Percentiles rank a stretch among this genome's conserved stretches.
These are phyloP conservation scores for Metacarcinus magister DNA, from an alignment of 2,888 invertebrate genomes.

Conservation along the genomic window DNA sequence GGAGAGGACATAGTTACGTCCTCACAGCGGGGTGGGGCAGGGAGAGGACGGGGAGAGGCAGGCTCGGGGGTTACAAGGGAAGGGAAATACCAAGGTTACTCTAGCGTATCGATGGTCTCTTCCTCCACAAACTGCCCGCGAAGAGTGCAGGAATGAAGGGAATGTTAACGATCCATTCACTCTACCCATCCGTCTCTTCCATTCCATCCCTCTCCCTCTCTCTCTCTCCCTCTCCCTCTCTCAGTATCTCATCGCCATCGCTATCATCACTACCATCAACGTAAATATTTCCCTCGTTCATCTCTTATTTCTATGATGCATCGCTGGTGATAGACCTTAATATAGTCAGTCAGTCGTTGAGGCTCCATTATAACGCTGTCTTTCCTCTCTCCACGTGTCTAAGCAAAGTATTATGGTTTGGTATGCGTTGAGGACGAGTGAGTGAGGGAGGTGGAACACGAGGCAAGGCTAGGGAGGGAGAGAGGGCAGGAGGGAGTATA, in stretches of 20 bases:
- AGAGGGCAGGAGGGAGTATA: not conserved
- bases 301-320: not conserved
- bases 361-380: not conserved
- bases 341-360: not conserved
- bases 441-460: not conserved
- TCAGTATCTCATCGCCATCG: not conserved
- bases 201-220: not conserved
- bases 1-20: not conserved
- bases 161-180: conserved; percentile 50
- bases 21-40: not conserved
- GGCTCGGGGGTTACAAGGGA: not conserved
- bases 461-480: no score
- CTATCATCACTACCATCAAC: not conserved
- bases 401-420: not conserved
- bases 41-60: not conserved
- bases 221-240: not conserved
- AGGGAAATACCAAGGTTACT: conserved; percentile 35
- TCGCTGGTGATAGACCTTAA: not conserved
- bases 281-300: not conserved
- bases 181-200: not conserved
- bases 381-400: not conserved
- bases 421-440: not conserved
- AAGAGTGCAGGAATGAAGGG: conserved; percentile 47
- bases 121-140: conserved; percentile 26
- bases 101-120: not conserved